Evolutionary conservation across 2,797 vertebrate genomes (phyloP).

Genomic region (Gymnothorax reevesii): DNA sequence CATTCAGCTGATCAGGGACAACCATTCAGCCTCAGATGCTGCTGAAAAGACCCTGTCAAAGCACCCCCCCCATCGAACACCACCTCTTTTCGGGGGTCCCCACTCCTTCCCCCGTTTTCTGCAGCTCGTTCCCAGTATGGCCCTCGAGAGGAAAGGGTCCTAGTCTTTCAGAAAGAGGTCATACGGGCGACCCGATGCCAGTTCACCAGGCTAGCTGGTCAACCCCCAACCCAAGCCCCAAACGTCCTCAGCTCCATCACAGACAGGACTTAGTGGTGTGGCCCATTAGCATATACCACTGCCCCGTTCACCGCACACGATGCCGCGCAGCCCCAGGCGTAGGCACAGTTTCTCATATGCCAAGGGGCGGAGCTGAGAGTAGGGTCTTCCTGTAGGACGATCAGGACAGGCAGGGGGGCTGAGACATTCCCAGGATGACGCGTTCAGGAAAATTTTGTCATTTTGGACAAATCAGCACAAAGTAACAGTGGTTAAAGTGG

Average conservation of each 20-base stretch:
- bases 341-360: background rate
- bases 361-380: background rate
- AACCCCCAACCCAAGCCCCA: background rate
- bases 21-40: conserved; percentile 50
- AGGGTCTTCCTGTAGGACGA: background rate
- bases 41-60: conserved; percentile 53
- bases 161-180: conserved; percentile 53
- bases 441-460: background rate
- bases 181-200: conserved; percentile 48
- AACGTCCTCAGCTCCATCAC: background rate
- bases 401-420: background rate
- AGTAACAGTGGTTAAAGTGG: background rate
- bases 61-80: conserved; percentile 26
- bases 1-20: conserved; percentile 47
- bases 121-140: conserved; percentile 26
- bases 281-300: background rate
- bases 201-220: background rate
- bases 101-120: conserved; percentile 23
- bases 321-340: background rate
- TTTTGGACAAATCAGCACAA: background rate
- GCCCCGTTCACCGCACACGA: background rate
- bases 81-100: background rate
- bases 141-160: conserved; percentile 41
- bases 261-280: background rate
- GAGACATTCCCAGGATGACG: background rate